Conservation (phyloP, 2,113 vertebrate species). For the Rana temporaria region DNA sequence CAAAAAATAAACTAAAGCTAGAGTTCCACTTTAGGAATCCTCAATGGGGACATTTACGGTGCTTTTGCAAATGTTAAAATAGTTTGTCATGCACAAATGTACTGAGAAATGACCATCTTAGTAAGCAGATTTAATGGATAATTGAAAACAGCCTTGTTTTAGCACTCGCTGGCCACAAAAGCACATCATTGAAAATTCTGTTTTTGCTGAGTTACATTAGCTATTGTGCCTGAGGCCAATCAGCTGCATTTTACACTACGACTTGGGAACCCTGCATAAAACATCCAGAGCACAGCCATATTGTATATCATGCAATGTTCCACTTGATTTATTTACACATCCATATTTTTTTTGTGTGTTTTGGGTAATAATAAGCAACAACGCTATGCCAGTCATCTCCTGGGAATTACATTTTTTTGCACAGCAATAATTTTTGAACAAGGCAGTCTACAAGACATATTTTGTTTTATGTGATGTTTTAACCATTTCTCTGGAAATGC, state of each 20-base stretch:
- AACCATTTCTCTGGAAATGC: no score
- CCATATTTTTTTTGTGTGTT: neutral
- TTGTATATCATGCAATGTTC: neutral
- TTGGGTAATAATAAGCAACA: no score
- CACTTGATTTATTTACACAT: neutral
- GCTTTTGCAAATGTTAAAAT: conserved; percentile 11
- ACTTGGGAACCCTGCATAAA: neutral
- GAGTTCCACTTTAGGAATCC: neutral
- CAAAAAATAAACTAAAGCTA: no score
- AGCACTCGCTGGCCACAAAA: conserved; percentile 50
- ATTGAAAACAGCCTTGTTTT: conserved; percentile 49
- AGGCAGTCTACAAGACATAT: no score
- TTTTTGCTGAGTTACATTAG: conserved; percentile 50
- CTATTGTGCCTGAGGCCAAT: conserved; percentile 42
- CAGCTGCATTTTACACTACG: conserved; percentile 20
- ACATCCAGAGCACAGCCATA: neutral
- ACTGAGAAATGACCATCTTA: conserved; percentile 52
- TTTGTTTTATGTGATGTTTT: no score
- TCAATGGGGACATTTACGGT: conserved; percentile 13
- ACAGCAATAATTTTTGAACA: no score
- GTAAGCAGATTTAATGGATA: conserved; percentile 52
- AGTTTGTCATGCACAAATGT: conserved; percentile 45
- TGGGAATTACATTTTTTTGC: no score
- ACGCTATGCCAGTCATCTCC: no score
- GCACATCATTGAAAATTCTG: conserved; percentile 35